Evolutionary conservation across 92 coral and sea anemone genomes (phyloP).

Genomic region (Meandrina meandrites): DNA sequence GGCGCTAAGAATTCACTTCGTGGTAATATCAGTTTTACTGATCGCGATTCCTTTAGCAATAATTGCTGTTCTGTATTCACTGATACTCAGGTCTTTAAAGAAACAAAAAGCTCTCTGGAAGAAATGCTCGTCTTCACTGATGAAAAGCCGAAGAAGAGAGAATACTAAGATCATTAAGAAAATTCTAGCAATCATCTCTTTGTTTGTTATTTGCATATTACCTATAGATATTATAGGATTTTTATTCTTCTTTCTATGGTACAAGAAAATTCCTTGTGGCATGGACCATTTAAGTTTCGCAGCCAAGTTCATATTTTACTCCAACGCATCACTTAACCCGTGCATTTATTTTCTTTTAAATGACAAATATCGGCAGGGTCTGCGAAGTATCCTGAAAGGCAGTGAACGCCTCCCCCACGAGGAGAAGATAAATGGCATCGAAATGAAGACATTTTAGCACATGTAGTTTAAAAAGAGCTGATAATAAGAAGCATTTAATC

Average conservation of each 20-base stretch:
- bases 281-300: constrained; percentile 37
- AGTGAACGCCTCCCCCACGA: not conserved
- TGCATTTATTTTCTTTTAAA: constrained; percentile 33
- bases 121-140: not conserved
- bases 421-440: not conserved
- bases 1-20: not conserved
- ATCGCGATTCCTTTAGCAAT: constrained; percentile 19
- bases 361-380: constrained; percentile 19
- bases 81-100: not conserved
- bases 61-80: constrained; percentile 7
- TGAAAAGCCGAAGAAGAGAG: constrained; percentile 8
- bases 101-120: not conserved
- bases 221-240: constrained; percentile 14
- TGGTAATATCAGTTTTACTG: constrained; percentile 2
- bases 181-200: constrained; percentile 24
- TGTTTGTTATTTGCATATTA: constrained; percentile 14
- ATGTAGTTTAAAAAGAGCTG: no score
- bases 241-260: not conserved
- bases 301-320: constrained; percentile 21
- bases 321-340: constrained; percentile 34
- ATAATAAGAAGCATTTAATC: no score
- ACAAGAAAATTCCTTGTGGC: constrained; percentile 17
- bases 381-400: constrained; percentile 6
- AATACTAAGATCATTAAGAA: not conserved
- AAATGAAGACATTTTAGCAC: not conserved